Evolutionary conservation across 2,797 vertebrate genomes (phyloP).

Genomic region (Malacoraja senta): DNA sequence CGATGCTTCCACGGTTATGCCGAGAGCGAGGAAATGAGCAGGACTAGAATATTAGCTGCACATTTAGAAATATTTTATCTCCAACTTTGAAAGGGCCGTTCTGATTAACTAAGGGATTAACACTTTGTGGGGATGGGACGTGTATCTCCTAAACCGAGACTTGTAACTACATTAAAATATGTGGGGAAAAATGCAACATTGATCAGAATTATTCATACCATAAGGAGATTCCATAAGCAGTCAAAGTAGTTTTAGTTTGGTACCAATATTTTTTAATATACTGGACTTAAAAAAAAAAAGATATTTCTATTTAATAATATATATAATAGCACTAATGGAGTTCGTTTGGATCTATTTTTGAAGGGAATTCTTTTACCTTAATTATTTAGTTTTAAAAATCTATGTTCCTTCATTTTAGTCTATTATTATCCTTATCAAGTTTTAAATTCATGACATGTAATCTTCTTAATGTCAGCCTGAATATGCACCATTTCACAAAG

Average conservation of each 20-base stretch:
- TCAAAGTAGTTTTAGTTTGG: background rate
- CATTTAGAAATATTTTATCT: background rate
- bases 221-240: background rate
- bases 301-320: background rate
- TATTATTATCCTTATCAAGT: background rate
- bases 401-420: background rate
- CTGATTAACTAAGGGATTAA: background rate
- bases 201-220: background rate
- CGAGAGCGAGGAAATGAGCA: background rate
- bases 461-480: background rate
- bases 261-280: background rate
- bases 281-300: no score
- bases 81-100: background rate
- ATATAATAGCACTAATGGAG: background rate
- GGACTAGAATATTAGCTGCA: background rate
- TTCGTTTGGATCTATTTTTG: background rate
- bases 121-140: background rate
- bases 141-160: background rate
- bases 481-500: background rate
- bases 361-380: background rate
- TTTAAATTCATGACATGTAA: background rate
- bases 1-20: background rate
- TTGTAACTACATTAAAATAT: background rate
- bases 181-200: background rate
- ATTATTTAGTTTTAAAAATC: background rate